These are phyloP conservation scores for Caenorhabditis sinica DNA, from an alignment of 2,888 invertebrate species.

Conservation along the genomic window DNA sequence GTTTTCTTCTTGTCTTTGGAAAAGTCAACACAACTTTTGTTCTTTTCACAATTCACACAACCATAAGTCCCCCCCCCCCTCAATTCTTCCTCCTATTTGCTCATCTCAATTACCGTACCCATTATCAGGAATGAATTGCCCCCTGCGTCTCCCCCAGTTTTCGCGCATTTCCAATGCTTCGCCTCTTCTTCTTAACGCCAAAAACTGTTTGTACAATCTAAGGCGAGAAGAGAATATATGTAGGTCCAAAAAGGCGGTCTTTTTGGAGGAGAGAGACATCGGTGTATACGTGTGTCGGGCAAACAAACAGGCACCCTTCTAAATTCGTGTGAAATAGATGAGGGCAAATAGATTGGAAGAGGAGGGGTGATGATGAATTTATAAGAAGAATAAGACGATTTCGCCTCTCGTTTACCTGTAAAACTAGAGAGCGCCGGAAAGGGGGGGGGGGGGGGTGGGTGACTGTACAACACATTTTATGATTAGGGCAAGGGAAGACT, in stretches of 20 bases:
- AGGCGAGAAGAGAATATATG: not conserved
- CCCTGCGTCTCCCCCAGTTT: conserved; percentile 35
- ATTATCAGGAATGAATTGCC: conserved; percentile 44
- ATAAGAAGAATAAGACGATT: conserved; percentile 46
- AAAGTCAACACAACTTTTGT: conserved; percentile 44
- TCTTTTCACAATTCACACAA: not conserved
- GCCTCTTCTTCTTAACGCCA: no score
- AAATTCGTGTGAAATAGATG: conserved; percentile 70
- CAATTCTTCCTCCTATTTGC: no score
- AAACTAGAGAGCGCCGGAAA: not conserved
- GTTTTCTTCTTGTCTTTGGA: not conserved
- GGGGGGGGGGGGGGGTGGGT: not conserved
- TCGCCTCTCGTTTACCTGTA: conserved; percentile 21
- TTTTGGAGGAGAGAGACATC: conserved; percentile 2
- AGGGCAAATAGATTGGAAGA: conserved; percentile 58
- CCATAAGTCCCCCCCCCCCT: conserved; percentile 2
- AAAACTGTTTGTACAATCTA: conserved; percentile 3
- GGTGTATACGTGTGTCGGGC: conserved; percentile 40
- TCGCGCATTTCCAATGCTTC: conserved; percentile 33
- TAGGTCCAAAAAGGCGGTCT: no score
- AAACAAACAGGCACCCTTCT: conserved; percentile 50
- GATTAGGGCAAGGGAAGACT: no score
- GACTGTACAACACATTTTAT: no score
- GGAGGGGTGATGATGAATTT: conserved; percentile 14
- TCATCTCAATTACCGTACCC: conserved; percentile 63